Base-by-base conservation (phyloP, 2,888 invertebrate species). In the Mactromeris polynyma region DNA sequence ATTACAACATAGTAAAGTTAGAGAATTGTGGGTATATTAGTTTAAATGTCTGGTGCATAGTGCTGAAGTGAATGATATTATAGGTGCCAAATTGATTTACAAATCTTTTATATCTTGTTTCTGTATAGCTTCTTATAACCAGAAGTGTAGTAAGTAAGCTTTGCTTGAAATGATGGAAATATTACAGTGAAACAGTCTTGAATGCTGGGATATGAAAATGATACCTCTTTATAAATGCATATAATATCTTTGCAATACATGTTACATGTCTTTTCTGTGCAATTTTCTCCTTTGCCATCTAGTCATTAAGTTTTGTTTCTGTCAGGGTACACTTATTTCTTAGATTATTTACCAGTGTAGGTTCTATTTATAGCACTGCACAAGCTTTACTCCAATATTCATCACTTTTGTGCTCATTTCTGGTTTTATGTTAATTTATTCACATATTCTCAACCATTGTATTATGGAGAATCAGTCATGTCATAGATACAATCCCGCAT, bases 191-290 rank as follows among this genome's bases (percentile, higher is more conserved):
- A 58, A 26, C 19, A 21, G n/a, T 19, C 3, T 6, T 26, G 58
- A 64, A 26, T 64, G 26, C n/a, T 26, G 26, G 11, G 2, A 26
- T 6, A 64, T 26, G 9, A 26, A 64, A 26, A 6, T 26, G 58
- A 7, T n/a, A 64, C 26, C n/a, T 6, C 11, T 9, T 64, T 6
- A 3, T 51, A 19, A 2, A 21, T 26, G 11, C 26, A 26, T 64
- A 2, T n/a, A 9, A n/a, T 26, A 26, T 26, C 9, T 26, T 64
- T 26, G n/a, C n/a, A n/a, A n/a, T n/a, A n/a, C n/a, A n/a, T 58
- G 58, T n/a, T n/a, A 58, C 21, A 26, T 64, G 58, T 64, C 58
- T 64, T 64, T 26, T 64, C 58, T 64, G 58, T 64, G 58, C 58
- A 64, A 64, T 64, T 26, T 64, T 64, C n/a, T n/a, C 9, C 26